Evolutionary conservation across 2,113 vertebrate species (phyloP).

Genomic region (Monarcha castaneiventris): DNA sequence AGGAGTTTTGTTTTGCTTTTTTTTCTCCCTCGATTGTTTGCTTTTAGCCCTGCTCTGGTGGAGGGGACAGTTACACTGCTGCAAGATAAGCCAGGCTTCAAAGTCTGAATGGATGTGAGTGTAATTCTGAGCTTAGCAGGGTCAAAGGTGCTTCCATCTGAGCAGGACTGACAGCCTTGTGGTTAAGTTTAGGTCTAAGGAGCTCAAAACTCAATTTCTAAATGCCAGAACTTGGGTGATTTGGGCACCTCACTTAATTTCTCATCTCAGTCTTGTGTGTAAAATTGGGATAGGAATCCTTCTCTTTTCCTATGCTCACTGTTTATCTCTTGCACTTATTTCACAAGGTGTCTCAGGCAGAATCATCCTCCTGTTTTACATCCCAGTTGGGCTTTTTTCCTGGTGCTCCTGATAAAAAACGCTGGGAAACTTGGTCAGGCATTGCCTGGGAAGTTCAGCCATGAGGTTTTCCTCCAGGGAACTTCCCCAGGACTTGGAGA

Average conservation of each 20-base stretch:
- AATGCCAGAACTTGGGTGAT: neutral
- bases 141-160: constrained; percentile 19
- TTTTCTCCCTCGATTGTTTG: neutral
- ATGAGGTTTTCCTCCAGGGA: neutral
- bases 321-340: neutral
- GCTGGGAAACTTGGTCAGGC: neutral
- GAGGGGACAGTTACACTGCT: constrained; percentile 7
- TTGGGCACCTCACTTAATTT: neutral
- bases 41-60: neutral
- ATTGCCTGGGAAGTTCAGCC: neutral
- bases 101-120: constrained; percentile 33
- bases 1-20: neutral
- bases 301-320: neutral
- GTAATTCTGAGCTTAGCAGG: neutral
- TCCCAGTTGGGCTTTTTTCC: neutral
- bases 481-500: neutral
- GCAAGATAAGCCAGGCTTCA: constrained; percentile 50
- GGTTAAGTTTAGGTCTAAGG: neutral
- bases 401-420: neutral
- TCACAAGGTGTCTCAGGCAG: neutral
- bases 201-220: neutral
- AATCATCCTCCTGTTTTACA: neutral
- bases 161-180: neutral
- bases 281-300: neutral
- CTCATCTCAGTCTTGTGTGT: neutral